Conservation (phyloP, 1,140 invertebrate genomes). For the Drosophila pseudoananassae region DNA sequence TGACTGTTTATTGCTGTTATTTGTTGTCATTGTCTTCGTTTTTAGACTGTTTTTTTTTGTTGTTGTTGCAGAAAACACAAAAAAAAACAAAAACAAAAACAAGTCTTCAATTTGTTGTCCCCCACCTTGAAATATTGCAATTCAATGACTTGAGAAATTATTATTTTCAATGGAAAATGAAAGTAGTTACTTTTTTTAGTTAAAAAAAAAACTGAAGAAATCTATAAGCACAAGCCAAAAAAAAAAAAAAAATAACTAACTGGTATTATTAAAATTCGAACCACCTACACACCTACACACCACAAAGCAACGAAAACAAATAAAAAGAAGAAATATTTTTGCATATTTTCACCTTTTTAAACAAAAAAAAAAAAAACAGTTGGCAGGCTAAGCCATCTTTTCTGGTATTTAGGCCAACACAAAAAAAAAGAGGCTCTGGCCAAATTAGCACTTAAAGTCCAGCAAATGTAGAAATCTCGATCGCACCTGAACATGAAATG, state of each 20-base stretch:
- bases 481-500: constrained; percentile 48
- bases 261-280: constrained; percentile 53
- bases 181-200: not conserved
- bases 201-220: not conserved
- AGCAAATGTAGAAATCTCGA: constrained; percentile 57
- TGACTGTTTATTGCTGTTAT: constrained; percentile 55
- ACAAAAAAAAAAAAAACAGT: constrained; percentile 1
- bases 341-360: constrained; percentile 64
- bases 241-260: constrained; percentile 23
- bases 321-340: constrained; percentile 14
- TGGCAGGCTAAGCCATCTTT: constrained; percentile 29
- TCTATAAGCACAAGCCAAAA: not conserved
- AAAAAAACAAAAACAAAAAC: not conserved
- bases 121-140: constrained; percentile 48
- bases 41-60: not conserved
- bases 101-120: constrained; percentile 2
- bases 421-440: constrained; percentile 3
- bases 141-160: constrained; percentile 34
- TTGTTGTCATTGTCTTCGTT: constrained; percentile 34
- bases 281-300: constrained; percentile 33
- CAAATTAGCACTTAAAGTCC: constrained; percentile 52
- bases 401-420: constrained; percentile 50
- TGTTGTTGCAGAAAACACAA: constrained; percentile 9
- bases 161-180: constrained; percentile 13
- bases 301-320: constrained; percentile 5